phyloP scores from a whole-genome alignment of 1,140 invertebrate genomes.

The Drosophila parabipectinata region DNA sequence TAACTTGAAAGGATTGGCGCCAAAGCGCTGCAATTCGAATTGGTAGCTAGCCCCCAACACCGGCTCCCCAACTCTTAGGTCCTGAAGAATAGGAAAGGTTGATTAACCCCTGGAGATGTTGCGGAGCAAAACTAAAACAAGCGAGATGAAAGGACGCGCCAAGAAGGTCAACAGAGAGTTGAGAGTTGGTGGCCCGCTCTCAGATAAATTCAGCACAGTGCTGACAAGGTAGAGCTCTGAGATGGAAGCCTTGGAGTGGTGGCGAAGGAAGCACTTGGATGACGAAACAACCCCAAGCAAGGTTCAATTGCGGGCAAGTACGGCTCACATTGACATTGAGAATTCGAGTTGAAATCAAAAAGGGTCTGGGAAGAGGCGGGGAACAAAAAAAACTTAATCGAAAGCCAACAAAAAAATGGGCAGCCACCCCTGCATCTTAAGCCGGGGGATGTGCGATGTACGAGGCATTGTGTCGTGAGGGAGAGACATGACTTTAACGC shows the following conservation, averaged over 20 bases:
- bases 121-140: constrained; percentile 48
- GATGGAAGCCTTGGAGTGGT: constrained; percentile 4
- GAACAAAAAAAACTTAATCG: constrained; percentile 47
- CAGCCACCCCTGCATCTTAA: constrained; percentile 18
- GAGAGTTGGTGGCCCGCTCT: constrained; percentile 10
- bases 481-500: neutral
- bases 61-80: neutral
- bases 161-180: constrained; percentile 10
- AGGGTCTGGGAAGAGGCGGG: neutral
- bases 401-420: constrained; percentile 46
- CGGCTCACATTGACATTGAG: constrained; percentile 41
- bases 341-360: constrained; percentile 22
- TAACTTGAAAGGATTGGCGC: constrained; percentile 80
- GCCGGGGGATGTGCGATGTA: neutral
- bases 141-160: constrained; percentile 18
- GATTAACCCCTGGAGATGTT: constrained; percentile 68
- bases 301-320: constrained; percentile 74
- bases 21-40: constrained; percentile 19
- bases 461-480: neutral
- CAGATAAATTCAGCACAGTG: constrained; percentile 70
- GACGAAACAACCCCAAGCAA: constrained; percentile 64
- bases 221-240: constrained; percentile 28
- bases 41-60: neutral
- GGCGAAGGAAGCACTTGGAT: neutral
- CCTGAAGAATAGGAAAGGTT: constrained; percentile 47